A percentile compares a stretch with the other conserved stretches of the same genome.
phyloP scores from a whole-genome alignment of 2,797 vertebrate species.

The Phoebastria nigripes region DNA sequence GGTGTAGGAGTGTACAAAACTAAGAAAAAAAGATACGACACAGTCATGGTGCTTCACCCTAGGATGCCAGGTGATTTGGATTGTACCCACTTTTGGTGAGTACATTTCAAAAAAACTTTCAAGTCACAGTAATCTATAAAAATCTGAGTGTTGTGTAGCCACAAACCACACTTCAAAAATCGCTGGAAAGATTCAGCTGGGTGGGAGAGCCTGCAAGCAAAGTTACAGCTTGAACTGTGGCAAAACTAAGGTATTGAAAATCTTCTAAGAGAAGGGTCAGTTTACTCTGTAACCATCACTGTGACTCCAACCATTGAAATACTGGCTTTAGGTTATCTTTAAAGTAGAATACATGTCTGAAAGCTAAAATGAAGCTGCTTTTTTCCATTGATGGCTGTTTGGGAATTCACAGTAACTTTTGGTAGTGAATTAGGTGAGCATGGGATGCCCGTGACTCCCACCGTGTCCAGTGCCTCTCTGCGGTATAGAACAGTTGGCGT shows the following conservation, averaged over 20 bases:
- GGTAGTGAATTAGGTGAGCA: not conserved
- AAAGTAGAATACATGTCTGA: not conserved
- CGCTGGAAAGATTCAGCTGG: not conserved
- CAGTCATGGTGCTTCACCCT: not conserved
- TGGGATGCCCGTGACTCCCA: not conserved
- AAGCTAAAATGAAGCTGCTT: not conserved
- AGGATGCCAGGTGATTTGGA: not conserved
- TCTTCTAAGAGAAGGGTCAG: not conserved
- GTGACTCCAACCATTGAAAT: not conserved
- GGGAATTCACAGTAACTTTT: not conserved
- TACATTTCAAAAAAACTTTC: not conserved
- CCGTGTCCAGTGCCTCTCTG: not conserved
- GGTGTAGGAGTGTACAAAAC: not conserved
- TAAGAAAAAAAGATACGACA: fast-evolving
- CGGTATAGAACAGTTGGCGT: not conserved
- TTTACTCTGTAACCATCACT: not conserved
- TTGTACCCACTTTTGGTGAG: not conserved
- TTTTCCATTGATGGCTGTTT: not conserved
- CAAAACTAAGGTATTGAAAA: not conserved
- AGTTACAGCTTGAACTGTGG: not conserved
- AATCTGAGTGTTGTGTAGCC: not conserved
- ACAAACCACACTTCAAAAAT: not conserved
- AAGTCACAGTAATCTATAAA: not conserved
- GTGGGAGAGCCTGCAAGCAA: not conserved
- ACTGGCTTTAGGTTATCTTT: not conserved